Evolutionary conservation across 2,888 invertebrate genomes (phyloP), one percentile per base, ranked within the genome.

Genomic region (Microplitis deprimator): DNA sequence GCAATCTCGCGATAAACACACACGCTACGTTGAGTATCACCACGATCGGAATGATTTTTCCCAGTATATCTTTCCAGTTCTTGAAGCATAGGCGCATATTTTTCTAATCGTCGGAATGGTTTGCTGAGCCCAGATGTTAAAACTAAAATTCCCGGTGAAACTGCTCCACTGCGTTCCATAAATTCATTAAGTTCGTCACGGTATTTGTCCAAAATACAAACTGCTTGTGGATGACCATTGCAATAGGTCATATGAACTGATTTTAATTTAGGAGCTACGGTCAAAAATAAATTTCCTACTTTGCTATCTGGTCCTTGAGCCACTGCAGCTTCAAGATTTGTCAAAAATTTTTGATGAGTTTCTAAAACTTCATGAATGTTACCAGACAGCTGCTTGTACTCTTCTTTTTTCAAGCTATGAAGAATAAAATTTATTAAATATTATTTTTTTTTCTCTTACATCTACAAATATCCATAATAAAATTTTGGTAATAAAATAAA

Each of bases 51-150:
- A 90, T 99, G 98, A 82, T 95, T 95, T 89, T 98, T 98, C 89
- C 98, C 98, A 75, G 98, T 96, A 88, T 98, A 98, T 78, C 98
- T 92, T 84, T 98, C 98, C 79, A 99, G 91, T 89, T 99, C 99
- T 89, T 98, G 98, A 72, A 99, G 91, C 93, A 96, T 95, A 4
- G 95, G 95, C 1, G 97, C 96, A 91, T 99, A 99, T 90, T 97
- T 98, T 85, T 98, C 98, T 78, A 99, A 91, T 67, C 98, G 93
- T 64, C 98, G 93, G 90, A 99, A 98, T 0, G 99, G 98, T 90
- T 97, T 96, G 77, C 98, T 98, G 64, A 99, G 92, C 10, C 97
- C 96, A 13, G 97, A 96, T 1, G 98, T 98, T 79, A 99, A 91
- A 7, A 96, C 96, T 85, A 98, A 91, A 77, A 98, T 93, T 13